Evolutionary conservation across 2,113 vertebrate genomes (phyloP).

Genomic region (Diglossa brunneiventris): DNA sequence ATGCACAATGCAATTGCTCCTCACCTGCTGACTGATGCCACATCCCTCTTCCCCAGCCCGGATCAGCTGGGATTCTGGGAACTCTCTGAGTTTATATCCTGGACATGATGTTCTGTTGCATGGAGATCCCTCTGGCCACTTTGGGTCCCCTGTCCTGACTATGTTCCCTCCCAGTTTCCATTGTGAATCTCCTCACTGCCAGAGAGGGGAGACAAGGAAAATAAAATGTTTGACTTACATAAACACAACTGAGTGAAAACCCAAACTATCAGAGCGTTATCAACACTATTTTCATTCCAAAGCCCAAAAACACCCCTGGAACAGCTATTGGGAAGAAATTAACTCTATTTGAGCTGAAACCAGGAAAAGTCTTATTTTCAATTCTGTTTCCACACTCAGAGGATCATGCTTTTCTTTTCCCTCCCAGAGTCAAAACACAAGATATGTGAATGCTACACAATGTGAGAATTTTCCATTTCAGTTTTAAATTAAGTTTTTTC

Average conservation of each 20-base stretch:
- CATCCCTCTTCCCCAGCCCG: accelerated
- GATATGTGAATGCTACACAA: background rate
- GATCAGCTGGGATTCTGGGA: background rate
- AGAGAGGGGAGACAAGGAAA: background rate
- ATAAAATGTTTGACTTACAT: background rate
- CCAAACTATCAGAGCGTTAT: background rate
- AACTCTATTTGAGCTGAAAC: background rate
- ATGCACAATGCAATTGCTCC: background rate
- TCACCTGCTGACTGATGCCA: background rate
- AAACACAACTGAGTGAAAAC: background rate
- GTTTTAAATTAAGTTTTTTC: background rate
- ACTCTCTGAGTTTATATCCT: background rate
- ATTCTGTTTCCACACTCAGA: accelerated
- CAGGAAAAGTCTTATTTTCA: background rate
- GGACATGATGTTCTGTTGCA: background rate
- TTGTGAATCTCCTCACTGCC: background rate
- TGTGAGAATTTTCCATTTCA: background rate
- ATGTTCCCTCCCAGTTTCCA: background rate
- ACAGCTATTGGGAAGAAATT: background rate
- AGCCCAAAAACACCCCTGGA: background rate
- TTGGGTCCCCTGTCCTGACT: too few species aligned
- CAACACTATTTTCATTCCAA: background rate
- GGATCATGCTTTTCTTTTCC: accelerated
- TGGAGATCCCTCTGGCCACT: background rate
- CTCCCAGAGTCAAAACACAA: background rate